Base-by-base conservation (phyloP, 2,888 invertebrate genomes). In the Petrolisthes cinctipes region DNA sequence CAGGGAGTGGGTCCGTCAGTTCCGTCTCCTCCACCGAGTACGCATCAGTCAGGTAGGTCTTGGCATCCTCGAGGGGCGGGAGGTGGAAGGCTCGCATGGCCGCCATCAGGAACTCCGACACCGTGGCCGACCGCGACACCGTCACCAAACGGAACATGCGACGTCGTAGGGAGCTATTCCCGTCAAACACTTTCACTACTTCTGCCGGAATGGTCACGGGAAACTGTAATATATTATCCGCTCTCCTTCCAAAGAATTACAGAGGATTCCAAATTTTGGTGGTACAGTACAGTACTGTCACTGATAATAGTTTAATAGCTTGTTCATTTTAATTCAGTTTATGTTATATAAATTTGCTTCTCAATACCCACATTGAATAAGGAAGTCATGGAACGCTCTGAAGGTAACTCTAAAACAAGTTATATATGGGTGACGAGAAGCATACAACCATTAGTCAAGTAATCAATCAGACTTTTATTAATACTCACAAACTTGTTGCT, bases 31-130 rank as follows among this genome's bases (percentile, higher is more conserved):
- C 92, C 89, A 95, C 94, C 89, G 96, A 96, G 94, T 97, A 96
- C 90, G 96, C 94, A 94, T 97, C 97, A 91, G 97, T 96, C 92
- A 98, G 94, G 93, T 96, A 97, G 94, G 97, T 98, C 92, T 95
- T 95, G 91, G 94, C 95, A 20, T 83, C 88, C 80, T 91, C 91
- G 73, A 85, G 86, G 71, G 84, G 86, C 14, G 90, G 89, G 93
- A 99, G 98, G 95, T 99, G 99, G 95, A 99, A 99, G 92, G 99
- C 97, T 92, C 98, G 95, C 93, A 99, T 94, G 90, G 99, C 97
- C 91, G 97, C 96, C 91, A 96, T 96, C 92, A 98, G 94, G 93
- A 99, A 95, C 93, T 98, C 97, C 93, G 97, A 97, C 92, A 96
- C 95, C 91, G 96, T 95, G 92, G 97, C 97, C 93, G 96, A 96